Evolutionary conservation across 2,888 invertebrate species (phyloP), one percentile per base, ranked within the genome.

Genomic region (Caenorhabditis sp.): DNA sequence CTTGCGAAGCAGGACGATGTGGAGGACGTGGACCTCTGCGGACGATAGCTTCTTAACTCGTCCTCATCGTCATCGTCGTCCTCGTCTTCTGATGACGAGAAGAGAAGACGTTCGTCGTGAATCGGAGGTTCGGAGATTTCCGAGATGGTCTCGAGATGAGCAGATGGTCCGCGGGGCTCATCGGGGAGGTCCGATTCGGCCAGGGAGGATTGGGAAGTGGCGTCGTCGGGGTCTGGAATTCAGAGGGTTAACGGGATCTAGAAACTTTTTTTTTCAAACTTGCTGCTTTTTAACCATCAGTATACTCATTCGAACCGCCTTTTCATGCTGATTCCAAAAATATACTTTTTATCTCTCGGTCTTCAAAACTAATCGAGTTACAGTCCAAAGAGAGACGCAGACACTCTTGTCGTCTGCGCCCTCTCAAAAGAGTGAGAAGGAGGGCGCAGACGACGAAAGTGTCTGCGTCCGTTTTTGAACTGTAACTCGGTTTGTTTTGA

Each of bases 171-270:
- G 31, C 83, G 80, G 26, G 79, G 83, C 69, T 83, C 83, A 7
- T 80, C 80, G 4, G 82, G 82, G 1, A 80, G 66, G 19, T 83
- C 81, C 3, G 82, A 82, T 58, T 85, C 85, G n/a, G 85, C 81
- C 0, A 85, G 70, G 19, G 75, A 74, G 31, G 85, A 85, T 38
- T 85, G 85, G 1, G 85, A 85, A 7, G 80, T 74, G 19, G 69
- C 79, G 70, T 84, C 84, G 44, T 80, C 84, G 49, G 56, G 61
- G 26, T 82, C 76, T 76, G 63, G 22, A 74, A 63, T 4, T 47
- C 7, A 14, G 41, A 7, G n/a, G n/a, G 8, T 19, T 38, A 38
- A 10, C 10, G 6, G 38, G 6, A 38, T n/a, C n/a, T n/a, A n/a
- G n/a, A n/a, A n/a, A n/a, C n/a, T n/a, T n/a, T n/a, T n/a, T n/a